Base-by-base conservation (phyloP, 2,797 vertebrate species). In the Moxostoma hubbsi region DNA sequence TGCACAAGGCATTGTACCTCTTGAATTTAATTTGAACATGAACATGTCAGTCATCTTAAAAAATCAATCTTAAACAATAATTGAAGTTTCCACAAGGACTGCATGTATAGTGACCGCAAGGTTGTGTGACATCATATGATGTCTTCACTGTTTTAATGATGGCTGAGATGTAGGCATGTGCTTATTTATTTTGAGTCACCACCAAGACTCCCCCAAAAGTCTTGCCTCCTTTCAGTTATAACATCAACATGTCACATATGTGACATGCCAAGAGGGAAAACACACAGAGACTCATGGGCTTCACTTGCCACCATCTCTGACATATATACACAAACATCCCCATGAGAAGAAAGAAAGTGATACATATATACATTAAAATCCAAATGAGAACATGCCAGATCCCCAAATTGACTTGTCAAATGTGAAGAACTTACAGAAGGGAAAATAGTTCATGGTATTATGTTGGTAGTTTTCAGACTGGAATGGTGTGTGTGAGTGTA, bases 251-350 rank as follows among this genome's bases (percentile, higher is more conserved):
- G 66, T 63, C 75, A 70, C 68, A 72, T 43, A 58, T 5, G 6
- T 47, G 62, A 47, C 24, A 53, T 47, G 57, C 36, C 58, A 47
- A 49, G 6, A 47, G 67, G 5, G 24, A 24, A 78, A 71, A 70
- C 54, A 71, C 62, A 78, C 36, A 63, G 36, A 12, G 61, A 9
- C 77, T 73, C 69, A 43, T 73, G 61, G 61, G 69, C 69, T 79
- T 79, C 77, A 79, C 61, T 68, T 72, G 51, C 53, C 69, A 78
- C 67, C 76, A 55, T 78, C 11, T 46, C 49, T 55, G 75, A 51
- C 46, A 59, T 45, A n/a, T 70, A 43, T 10, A 70, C 58, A 70
- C 58, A 54, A n/a, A 62, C 67, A 63, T 54, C 47, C 58, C 36
- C 50, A 46, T 24, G n/a, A 7, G 43, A 15, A 62, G 4, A 62